phyloP scores from a whole-genome alignment of 37 sponge, comb jelly and placozoan species.

The Hormiphora californensis region DNA sequence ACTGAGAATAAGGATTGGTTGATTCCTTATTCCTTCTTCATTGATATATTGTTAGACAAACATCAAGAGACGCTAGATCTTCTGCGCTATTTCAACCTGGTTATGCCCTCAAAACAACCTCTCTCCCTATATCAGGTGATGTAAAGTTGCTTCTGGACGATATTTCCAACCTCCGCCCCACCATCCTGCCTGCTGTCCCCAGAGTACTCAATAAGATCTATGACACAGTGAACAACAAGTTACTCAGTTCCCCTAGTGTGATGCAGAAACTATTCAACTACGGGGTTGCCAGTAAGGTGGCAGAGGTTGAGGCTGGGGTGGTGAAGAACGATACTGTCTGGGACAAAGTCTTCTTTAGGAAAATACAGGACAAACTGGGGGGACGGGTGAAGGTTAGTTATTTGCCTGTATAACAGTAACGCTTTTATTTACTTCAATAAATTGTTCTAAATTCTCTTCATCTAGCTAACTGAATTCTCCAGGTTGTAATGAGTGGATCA shows the following conservation, averaged over 20 bases:
- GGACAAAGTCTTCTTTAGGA: slow-evolving; percentile 38
- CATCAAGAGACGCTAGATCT: no score
- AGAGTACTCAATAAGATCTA: slow-evolving; percentile 45
- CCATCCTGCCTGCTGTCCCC: slow-evolving; percentile 15
- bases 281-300: slow-evolving; percentile 11
- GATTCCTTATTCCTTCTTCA: no score
- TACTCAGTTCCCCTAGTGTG: no score
- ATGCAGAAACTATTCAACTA: slow-evolving; percentile 38
- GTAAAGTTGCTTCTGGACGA: background rate
- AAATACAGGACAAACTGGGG: slow-evolving; percentile 48
- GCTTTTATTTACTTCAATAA: background rate
- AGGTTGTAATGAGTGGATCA: slow-evolving; percentile 43
- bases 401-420: background rate
- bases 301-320: background rate
- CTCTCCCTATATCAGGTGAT: slow-evolving; percentile 7
- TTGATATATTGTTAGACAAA: no score
- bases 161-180: background rate
- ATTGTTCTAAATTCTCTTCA: no score
- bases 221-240: slow-evolving; percentile 10
- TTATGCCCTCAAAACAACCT: no score
- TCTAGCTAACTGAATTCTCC: no score
- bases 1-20: no score
- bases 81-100: no score
- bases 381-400: slow-evolving; percentile 19
- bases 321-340: slow-evolving; percentile 31